Percentiles rank a stretch among this genome's conserved stretches.
These are phyloP conservation scores for Tetramorium bicarinatum DNA, from an alignment of 2,888 invertebrate species.

Conservation along the genomic window DNA sequence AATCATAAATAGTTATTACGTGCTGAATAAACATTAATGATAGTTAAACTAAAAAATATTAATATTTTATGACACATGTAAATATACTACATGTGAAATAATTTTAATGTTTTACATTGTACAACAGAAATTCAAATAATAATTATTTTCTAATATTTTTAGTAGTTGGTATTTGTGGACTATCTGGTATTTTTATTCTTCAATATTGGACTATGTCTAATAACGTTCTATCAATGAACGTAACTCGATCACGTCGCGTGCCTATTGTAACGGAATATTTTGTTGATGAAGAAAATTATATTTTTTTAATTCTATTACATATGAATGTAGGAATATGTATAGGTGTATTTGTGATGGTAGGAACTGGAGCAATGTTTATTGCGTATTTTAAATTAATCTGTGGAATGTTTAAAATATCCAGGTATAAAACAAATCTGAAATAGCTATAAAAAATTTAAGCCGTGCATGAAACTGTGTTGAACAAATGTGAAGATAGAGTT, in stretches of 20 bases:
- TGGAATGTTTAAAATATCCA: conserved; percentile 15
- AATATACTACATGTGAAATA: neutral
- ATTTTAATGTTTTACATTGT: neutral
- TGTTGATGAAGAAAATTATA: neutral
- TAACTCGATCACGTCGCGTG: neutral
- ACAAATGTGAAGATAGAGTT: neutral
- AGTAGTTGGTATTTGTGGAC: neutral
- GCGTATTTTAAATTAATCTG: neutral
- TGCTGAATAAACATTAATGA: neutral
- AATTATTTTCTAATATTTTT: conserved; percentile 6
- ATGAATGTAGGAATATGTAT: neutral
- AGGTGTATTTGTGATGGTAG: neutral
- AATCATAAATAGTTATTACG: neutral
- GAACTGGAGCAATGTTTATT: neutral
- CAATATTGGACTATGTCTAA: neutral
- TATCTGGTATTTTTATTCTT: neutral
- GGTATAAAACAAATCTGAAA: neutral
- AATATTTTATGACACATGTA: neutral
- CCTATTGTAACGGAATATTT: neutral
- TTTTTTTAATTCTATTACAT: neutral
- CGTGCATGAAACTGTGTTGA: neutral
- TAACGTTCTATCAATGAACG: neutral
- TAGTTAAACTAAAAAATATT: neutral
- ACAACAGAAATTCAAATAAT: neutral
- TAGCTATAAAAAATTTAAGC: neutral